phyloP scores from a whole-genome alignment of 1,140 invertebrate species.

The Harpegnathos saltator region DNA sequence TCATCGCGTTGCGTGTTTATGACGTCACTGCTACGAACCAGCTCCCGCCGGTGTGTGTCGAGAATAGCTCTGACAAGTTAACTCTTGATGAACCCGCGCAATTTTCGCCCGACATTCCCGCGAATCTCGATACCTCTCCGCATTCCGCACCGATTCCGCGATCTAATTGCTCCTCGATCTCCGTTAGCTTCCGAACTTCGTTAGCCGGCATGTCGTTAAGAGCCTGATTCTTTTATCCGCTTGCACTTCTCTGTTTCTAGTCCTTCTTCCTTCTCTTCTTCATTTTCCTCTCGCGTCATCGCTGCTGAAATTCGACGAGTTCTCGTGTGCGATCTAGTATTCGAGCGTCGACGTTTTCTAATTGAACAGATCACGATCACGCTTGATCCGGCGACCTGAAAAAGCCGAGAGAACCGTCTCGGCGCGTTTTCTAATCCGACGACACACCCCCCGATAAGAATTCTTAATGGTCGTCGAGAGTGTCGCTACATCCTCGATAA shows the following conservation, averaged over 20 bases:
- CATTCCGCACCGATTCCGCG: background rate
- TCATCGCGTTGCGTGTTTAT: conserved; percentile 33
- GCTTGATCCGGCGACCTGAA: background rate
- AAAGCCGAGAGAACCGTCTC: background rate
- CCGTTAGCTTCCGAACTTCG: background rate
- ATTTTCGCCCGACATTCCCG: background rate
- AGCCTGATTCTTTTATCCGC: background rate
- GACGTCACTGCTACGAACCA: conserved; percentile 7
- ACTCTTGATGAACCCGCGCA: conserved; percentile 7
- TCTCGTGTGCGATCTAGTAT: background rate
- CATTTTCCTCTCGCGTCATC: background rate
- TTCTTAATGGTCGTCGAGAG: no score
- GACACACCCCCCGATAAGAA: background rate
- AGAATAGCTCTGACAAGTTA: background rate
- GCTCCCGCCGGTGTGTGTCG: background rate
- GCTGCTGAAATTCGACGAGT: background rate
- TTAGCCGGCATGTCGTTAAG: conserved; percentile 13
- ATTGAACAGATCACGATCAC: background rate
- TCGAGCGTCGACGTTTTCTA: background rate
- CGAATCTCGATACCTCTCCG: conserved; percentile 4
- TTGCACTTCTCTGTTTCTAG: no score
- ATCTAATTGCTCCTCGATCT: background rate
- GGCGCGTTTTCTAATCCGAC: background rate
- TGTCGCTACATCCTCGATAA: background rate
- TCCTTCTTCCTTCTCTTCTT: background rate